A percentile compares a stretch with the other conserved stretches of the same genome.
These are phyloP conservation scores for Macrophya annulata DNA, from an alignment of 2,888 invertebrate genomes.

Conservation along the genomic window DNA sequence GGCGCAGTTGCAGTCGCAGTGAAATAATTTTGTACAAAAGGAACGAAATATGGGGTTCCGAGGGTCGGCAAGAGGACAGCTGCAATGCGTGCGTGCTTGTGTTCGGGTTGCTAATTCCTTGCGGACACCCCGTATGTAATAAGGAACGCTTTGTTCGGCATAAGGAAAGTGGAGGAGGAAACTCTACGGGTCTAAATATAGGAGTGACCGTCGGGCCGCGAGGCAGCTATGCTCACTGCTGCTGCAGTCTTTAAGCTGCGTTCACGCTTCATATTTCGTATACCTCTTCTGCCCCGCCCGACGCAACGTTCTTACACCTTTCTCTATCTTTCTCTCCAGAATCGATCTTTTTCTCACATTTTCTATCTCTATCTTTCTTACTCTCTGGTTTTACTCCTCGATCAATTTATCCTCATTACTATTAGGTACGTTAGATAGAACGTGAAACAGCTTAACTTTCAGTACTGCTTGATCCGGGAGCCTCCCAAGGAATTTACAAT, in stretches of 20 bases:
- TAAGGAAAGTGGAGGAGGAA: conserved; percentile 76
- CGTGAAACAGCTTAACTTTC: not conserved
- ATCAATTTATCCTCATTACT: conserved; percentile 46
- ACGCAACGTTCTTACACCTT: conserved; percentile 50
- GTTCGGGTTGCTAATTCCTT: conserved; percentile 58
- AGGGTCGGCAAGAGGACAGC: not conserved
- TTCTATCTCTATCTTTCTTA: not conserved
- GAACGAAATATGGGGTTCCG: not conserved
- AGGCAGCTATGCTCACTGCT: conserved; percentile 57
- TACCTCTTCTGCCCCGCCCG: conserved; percentile 44
- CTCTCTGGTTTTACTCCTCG: conserved; percentile 53
- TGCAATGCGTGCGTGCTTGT: conserved; percentile 14
- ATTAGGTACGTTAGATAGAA: not conserved
- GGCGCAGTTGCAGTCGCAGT: not conserved
- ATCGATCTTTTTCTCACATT: not conserved
- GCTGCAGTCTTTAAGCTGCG: conserved; percentile 67
- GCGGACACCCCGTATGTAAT: conserved; percentile 70
- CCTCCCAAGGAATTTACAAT: not conserved
- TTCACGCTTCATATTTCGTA: conserved; percentile 63
- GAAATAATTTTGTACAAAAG: not conserved
- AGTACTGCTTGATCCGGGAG: not conserved
- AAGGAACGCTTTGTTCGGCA: conserved; percentile 76
- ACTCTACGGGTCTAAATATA: conserved; percentile 78
- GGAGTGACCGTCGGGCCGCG: conserved; percentile 76
- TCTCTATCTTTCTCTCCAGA: not conserved